A percentile compares a stretch with the other conserved stretches of the same genome.
Conservation (phyloP, 2,888 invertebrate genomes). For the Nemurella pictetii region DNA sequence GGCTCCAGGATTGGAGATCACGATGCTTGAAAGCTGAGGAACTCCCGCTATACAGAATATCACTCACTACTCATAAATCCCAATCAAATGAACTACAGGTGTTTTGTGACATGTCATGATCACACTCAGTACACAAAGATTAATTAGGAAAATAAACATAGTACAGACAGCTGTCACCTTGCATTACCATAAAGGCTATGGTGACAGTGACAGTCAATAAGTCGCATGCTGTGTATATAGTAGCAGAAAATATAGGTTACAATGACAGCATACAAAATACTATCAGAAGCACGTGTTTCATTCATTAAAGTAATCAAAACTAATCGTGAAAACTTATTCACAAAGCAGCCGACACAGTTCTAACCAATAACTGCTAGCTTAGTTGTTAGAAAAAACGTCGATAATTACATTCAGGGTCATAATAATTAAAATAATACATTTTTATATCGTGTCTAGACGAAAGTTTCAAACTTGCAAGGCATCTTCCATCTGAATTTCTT, state of each 20-base stretch:
- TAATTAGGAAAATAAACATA: not conserved
- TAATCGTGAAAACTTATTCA: not conserved
- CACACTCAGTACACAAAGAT: not conserved
- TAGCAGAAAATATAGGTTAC: not conserved
- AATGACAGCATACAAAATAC: not conserved
- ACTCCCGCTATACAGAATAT: not conserved
- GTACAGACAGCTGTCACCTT: not conserved
- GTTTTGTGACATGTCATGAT: not conserved
- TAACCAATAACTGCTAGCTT: not conserved
- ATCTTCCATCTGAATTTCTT: not conserved
- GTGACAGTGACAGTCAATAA: not conserved
- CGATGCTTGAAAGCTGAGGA: not conserved
- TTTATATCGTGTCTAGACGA: not conserved
- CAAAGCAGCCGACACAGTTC: not conserved
- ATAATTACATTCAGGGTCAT: not conserved
- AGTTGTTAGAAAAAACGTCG: not conserved
- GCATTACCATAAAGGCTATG: not conserved
- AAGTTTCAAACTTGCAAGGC: not conserved
- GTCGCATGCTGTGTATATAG: not conserved
- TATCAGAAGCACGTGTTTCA: not conserved
- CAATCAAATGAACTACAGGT: not conserved
- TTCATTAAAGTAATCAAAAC: not conserved
- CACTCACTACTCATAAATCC: not conserved
- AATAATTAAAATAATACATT: not conserved
- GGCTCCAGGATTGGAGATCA: not conserved